Base-by-base conservation (phyloP, 2,113 vertebrate genomes). In the Pluvialis apricaria region DNA sequence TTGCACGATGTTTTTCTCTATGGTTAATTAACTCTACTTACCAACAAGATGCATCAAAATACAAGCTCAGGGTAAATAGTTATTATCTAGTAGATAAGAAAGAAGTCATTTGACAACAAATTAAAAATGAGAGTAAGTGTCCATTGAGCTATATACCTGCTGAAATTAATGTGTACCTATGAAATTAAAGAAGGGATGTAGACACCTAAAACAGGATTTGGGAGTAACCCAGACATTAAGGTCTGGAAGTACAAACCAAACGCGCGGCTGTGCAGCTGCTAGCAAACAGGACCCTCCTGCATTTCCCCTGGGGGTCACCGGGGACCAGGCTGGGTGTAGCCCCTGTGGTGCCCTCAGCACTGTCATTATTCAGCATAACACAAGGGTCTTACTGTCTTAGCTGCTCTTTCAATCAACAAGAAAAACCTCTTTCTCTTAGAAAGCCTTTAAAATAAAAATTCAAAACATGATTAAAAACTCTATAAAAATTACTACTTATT, bases 251-350 rank as follows among this genome's bases (percentile, higher is more conserved):
- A 24, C 34, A 54, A 86, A 77, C 15, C 26, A 15, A 84, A 86
- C 18, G 5, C 0, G 4, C 0, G 4, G 18, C 26, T 60, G 44
- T 36, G 31, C 31, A 65, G 68, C 13, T 26, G 13, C 28, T 66
- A 45, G 22, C 31, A 73, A 55, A 55, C 5, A 31, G 82, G 31
- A 49, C 29, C 24, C 73, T 69, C 60, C 28, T 73, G 17, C n/a
- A 55, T 51, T 80, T 82, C 12, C 38, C 42, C 54, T 29, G 45
- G 25, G 10, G 4, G 7, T 45, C 25, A 32, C 34, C 22, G 25
- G 28, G 34, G 25, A 42, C 49, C 15, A 28, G 26, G 40, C 4
- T 70, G 29, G 32, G 13, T 52, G 40, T 13, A 73, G 36, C 5
- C 24, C 38, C 31, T 21, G 10, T 14, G 11, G 4, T 64, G 22